Percentiles rank a stretch among this genome's conserved stretches.
Evolutionary conservation across 2,113 vertebrate species (phyloP).

Genomic region (Chrysochloris asiatica): DNA sequence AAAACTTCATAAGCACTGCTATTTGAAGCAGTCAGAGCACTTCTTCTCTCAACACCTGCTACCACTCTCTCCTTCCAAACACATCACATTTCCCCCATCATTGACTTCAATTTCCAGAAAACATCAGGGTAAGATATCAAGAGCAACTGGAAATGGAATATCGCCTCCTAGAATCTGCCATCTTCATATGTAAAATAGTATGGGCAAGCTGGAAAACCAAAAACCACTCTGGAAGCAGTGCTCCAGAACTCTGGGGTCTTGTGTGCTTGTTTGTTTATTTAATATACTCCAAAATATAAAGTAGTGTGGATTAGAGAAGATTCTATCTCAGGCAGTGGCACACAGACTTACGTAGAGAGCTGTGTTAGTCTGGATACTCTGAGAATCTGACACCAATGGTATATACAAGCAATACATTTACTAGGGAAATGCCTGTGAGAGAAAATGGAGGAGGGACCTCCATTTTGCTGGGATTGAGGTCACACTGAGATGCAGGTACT

Average conservation of each 20-base stretch:
- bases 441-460: background rate
- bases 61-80: background rate
- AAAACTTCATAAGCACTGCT: background rate
- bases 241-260: background rate
- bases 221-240: background rate
- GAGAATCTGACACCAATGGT: background rate
- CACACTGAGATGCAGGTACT: background rate
- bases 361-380: background rate
- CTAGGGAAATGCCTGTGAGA: background rate
- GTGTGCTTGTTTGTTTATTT: background rate
- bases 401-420: background rate
- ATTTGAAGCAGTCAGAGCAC: background rate
- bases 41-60: background rate
- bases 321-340: background rate
- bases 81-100: background rate
- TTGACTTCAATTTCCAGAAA: background rate
- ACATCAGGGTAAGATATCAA: background rate
- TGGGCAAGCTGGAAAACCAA: background rate
- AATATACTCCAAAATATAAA: slow-evolving; percentile 21
- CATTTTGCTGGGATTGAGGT: background rate
- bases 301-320: background rate
- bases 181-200: slow-evolving; percentile 8
- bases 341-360: background rate
- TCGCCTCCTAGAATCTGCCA: background rate
- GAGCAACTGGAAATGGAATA: background rate